phyloP scores from a whole-genome alignment of 2,113 vertebrate species.

The Gorilla gorilla region DNA sequence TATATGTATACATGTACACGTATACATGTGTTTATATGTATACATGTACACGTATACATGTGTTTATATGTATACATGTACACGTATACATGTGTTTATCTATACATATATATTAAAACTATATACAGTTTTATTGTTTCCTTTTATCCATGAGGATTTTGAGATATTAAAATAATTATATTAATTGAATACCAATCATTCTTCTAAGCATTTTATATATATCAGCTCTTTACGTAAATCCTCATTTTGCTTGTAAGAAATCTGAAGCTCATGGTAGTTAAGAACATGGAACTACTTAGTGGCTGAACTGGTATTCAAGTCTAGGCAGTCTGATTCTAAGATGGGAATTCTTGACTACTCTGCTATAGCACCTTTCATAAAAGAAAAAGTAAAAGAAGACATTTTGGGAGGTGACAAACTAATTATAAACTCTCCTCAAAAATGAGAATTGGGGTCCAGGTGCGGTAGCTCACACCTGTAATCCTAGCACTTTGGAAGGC shows the following conservation, averaged over 20 bases:
- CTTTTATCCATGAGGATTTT: background rate
- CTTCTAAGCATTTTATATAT: background rate
- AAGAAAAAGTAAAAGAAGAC: background rate
- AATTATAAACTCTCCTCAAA: background rate
- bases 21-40: no score
- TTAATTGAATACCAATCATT: background rate
- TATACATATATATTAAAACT: no score
- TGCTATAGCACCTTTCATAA: background rate
- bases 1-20: no score
- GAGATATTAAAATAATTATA: background rate
- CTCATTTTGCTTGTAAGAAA: background rate
- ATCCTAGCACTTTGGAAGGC: no score
- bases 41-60: no score
- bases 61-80: no score
- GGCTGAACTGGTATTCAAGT: background rate
- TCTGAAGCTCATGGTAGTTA: background rate
- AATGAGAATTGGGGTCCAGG: background rate
- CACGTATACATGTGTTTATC: no score
- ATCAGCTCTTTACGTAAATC: background rate
- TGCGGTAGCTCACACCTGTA: no score
- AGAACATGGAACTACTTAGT: background rate
- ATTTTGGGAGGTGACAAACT: background rate
- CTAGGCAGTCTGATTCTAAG: background rate
- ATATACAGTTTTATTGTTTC: background rate
- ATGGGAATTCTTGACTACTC: background rate